These are phyloP conservation scores for Bellardia pandia DNA, from an alignment of 2,888 invertebrate species.

Conservation along the genomic window DNA sequence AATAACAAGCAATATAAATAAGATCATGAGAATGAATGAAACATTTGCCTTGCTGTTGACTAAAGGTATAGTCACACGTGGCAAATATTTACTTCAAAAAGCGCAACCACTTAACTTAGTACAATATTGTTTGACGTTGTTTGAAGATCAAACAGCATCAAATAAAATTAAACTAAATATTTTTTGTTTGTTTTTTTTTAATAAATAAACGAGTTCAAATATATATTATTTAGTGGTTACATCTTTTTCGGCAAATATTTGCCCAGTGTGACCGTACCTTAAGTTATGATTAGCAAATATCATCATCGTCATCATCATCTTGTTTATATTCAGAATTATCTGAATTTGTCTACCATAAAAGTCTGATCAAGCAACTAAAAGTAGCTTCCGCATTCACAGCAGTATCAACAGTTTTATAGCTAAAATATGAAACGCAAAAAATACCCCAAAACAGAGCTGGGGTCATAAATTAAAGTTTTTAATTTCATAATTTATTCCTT, in stretches of 20 bases:
- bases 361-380: slow-evolving; percentile 48
- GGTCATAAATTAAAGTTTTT: slow-evolving; percentile 63
- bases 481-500: slow-evolving; percentile 68
- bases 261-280: too few relatives aligned
- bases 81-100: too few relatives aligned
- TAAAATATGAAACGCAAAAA: neutral
- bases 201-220: too few relatives aligned
- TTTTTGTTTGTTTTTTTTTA: too few relatives aligned
- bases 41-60: neutral
- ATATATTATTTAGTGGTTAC: too few relatives aligned
- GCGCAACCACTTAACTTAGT: too few relatives aligned
- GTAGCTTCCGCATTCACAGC: slow-evolving; percentile 60
- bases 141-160: too few relatives aligned
- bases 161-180: too few relatives aligned
- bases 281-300: slow-evolving; percentile 23
- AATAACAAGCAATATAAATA: slow-evolving; percentile 38
- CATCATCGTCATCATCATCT: neutral
- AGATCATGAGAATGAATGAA: neutral
- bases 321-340: neutral
- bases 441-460: neutral
- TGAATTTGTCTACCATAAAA: slow-evolving; percentile 61
- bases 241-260: too few relatives aligned
- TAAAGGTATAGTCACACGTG: too few relatives aligned
- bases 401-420: slow-evolving; percentile 15
- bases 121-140: too few relatives aligned